Base-by-base conservation (phyloP, 1,140 invertebrate genomes). In the Drosophila neocordata region DNA sequence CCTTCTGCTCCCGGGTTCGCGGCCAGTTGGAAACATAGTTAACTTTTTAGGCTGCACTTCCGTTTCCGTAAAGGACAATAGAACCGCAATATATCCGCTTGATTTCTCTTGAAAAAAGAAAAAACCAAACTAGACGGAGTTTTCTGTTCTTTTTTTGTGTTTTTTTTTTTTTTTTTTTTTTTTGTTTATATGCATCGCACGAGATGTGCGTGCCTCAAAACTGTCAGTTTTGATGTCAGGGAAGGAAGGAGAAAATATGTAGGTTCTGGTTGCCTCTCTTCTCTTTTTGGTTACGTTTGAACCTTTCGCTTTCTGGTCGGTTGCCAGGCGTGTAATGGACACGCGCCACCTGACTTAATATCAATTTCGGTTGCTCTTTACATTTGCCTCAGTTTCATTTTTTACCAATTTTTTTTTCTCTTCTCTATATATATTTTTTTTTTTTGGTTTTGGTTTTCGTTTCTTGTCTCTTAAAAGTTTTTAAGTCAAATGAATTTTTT, bases 401-500 rank as follows among this genome's bases (percentile, higher is more conserved):
- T 13, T 61, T 53, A 44, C 22, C 37, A 31, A 61, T 38, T 38
- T 59, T 58, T 62, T 69, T 65, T 35, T 18, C 44, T 48, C 18
- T 41, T 67, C 15, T 34, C 9, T 12, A n/a, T 35, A 13, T 15
- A 31, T n/a, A 53, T 20, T 51, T 27, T 41, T 62, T 56, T 64
- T 15, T 34, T 44, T 44, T 15, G 13, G 13, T 48, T 48, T 48
- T 48, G 41, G 41, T 22, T 37, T 48, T 37, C 35, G 44, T 15
- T 62, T 71, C 65, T 52, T 72, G 64, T 82, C 71, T 76, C 67
- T 70, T 51, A 56, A 62, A 85, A 76, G 79, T 89, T 89, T 78
- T 89, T 72, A 85, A 89, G 80, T 75, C 75, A 72, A 89, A 84
- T 89, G 85, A 85, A 89, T 89, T 89, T 89, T 89, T 89, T 89